Evolutionary conservation across 1,140 invertebrate species (phyloP), one percentile per base, ranked within the genome.

Genomic region (Trichonephila clavipes): DNA sequence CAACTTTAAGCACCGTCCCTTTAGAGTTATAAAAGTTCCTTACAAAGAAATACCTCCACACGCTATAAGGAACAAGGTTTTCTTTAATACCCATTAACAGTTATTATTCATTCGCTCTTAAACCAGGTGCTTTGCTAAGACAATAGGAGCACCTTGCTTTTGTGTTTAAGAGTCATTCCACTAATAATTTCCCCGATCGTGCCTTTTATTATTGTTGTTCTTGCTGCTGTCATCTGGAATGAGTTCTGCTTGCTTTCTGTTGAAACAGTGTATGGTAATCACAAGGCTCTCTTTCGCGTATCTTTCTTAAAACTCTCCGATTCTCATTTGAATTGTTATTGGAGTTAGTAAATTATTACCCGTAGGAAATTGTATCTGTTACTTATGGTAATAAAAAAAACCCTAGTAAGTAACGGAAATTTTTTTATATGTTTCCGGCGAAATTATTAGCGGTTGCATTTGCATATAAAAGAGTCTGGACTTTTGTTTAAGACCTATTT

Each of bases 201-300:
- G 28, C 6, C 6, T 6, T 40, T 40, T 40, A 3, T 18, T 64
- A 6, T 21, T 21, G 62, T 64, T 19, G 21, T 18, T 40, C 34
- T 40, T 40, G 34, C 34, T 64, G 62, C 62, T 19, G 62, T 14
- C 28, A 6, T 40, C 72, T 77, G 2, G 16, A 28, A 77, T 18
- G 7, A n/a, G 10, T 4, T 34, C 3, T 77, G 24, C 28, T 77
- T 40, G 28, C 16, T 77, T 77, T 77, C 28, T 6, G 34, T 77
- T 77, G 72, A 77, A 77, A 77, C 72, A 77, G 72, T 77, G 72
- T 77, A 77, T 77, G 72, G 1, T 77, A 77, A 77, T 77, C 72
- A 77, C 34, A 28, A 28, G 28, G 6, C 18, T 28, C 34, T 40
- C 18, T 12, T 34, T 28, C 14, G 18, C 34, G 7, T 77, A 16